These are phyloP conservation scores for Nyctalus aviator DNA, from an alignment of 2,797 vertebrate genomes.

Conservation along the genomic window DNA sequence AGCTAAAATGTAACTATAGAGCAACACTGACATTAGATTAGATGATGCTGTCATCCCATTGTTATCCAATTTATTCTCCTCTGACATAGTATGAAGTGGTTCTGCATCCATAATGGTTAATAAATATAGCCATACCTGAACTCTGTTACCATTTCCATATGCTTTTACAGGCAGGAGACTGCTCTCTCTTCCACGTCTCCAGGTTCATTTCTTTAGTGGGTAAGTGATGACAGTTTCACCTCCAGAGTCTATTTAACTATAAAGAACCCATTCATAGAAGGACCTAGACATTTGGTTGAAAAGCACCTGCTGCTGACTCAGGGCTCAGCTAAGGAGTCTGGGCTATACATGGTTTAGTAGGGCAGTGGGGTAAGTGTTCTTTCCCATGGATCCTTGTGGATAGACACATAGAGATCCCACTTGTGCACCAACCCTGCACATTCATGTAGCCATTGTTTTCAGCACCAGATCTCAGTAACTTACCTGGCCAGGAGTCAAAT, in stretches of 20 bases:
- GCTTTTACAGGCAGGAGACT: slow-evolving; percentile 13
- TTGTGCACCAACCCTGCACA: not conserved
- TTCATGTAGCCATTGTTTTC: not conserved
- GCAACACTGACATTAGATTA: slow-evolving; percentile 52
- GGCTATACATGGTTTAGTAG: not conserved
- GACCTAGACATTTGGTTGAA: slow-evolving; percentile 38
- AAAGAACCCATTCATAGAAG: slow-evolving; percentile 14
- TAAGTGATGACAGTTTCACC: slow-evolving; percentile 40
- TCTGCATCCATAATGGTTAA: slow-evolving; percentile 54
- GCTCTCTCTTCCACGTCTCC: not conserved
- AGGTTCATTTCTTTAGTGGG: slow-evolving; percentile 46
- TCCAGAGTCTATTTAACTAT: slow-evolving; percentile 50
- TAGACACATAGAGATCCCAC: not conserved
- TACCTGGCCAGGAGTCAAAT: not conserved
- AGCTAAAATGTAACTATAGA: slow-evolving; percentile 41
- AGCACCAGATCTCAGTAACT: not conserved
- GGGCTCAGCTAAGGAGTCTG: slow-evolving; percentile 51
- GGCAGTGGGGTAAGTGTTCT: no score
- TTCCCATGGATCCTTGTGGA: not conserved
- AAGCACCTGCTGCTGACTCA: slow-evolving; percentile 59
- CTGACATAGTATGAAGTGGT: slow-evolving; percentile 44
- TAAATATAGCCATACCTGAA: slow-evolving; percentile 42
- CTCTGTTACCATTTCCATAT: not conserved
- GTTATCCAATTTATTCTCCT: slow-evolving; percentile 61
- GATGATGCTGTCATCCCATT: slow-evolving; percentile 46